phyloP scores from a whole-genome alignment of 2,797 vertebrate species.

The Taenioides sp. region DNA sequence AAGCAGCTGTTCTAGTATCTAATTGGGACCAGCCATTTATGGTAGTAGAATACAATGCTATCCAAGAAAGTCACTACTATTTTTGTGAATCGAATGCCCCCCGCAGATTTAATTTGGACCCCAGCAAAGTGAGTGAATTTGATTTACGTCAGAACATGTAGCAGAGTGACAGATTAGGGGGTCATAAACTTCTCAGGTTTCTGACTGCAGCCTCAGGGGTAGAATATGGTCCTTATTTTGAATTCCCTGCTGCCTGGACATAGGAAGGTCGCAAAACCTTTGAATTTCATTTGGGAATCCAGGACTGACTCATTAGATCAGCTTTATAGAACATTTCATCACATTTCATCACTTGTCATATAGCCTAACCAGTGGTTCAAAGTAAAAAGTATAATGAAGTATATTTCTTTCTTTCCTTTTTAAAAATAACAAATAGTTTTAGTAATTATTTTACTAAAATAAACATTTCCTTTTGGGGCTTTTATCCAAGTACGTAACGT shows the following conservation, averaged over 20 bases:
- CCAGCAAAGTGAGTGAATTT: slow-evolving; percentile 57
- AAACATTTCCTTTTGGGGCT: too few relatives aligned
- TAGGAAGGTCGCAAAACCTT: slow-evolving; percentile 14
- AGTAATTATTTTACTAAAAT: too few relatives aligned
- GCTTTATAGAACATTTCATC: slow-evolving; percentile 14
- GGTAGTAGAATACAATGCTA: neutral
- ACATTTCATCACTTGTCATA: slow-evolving; percentile 12
- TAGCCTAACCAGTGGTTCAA: neutral
- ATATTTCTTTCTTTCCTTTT: too few relatives aligned
- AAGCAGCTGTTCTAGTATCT: neutral
- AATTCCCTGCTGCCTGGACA: slow-evolving; percentile 32
- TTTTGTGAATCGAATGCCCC: slow-evolving; percentile 27
- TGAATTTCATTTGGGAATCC: slow-evolving; percentile 7
- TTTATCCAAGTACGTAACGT: neutral
- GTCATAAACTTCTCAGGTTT: slow-evolving; percentile 47
- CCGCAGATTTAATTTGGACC: slow-evolving; percentile 41
- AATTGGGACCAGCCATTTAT: slow-evolving; percentile 1
- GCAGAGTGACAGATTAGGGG: slow-evolving; percentile 53
- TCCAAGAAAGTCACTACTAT: slow-evolving; percentile 17
- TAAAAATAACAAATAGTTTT: too few relatives aligned
- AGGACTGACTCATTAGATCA: slow-evolving; percentile 29
- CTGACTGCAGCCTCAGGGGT: slow-evolving; percentile 34
- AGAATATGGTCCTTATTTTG: slow-evolving; percentile 44
- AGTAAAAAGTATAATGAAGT: neutral
- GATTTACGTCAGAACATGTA: slow-evolving; percentile 63